Evolutionary conservation across 92 coral and sea anemone genomes (phyloP).

Genomic region (Zoanthus sociatus): DNA sequence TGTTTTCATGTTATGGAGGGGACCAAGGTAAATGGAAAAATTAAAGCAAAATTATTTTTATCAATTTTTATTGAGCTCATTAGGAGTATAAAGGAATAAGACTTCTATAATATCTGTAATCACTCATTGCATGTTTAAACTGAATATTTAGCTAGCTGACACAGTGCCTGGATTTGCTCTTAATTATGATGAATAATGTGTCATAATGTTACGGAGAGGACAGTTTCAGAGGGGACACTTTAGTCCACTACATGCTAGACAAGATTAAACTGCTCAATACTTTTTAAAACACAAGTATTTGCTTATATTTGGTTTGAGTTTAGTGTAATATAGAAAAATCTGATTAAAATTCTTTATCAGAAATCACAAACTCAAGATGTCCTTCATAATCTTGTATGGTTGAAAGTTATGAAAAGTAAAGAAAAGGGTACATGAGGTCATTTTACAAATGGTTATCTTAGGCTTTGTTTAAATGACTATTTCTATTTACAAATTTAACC

Average conservation of each 20-base stretch:
- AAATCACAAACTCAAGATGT: too few relatives aligned
- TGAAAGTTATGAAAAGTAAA: too few relatives aligned
- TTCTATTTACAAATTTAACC: too few relatives aligned
- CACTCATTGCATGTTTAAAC: slow-evolving; percentile 1
- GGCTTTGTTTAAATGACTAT: too few relatives aligned
- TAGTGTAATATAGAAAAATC: background rate
- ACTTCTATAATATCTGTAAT: background rate
- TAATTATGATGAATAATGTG: background rate
- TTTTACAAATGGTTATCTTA: too few relatives aligned
- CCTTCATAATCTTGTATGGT: too few relatives aligned
- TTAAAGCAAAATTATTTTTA: background rate
- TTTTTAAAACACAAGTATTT: background rate
- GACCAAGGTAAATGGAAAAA: slow-evolving; percentile 6
- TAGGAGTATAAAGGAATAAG: background rate
- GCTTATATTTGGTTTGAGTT: background rate
- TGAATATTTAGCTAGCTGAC: background rate
- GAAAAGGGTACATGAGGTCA: too few relatives aligned
- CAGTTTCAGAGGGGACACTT: background rate
- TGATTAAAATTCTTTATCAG: too few relatives aligned
- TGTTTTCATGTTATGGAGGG: background rate
- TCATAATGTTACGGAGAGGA: slow-evolving; percentile 1
- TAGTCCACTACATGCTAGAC: background rate
- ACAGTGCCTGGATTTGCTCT: background rate
- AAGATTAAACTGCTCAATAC: background rate
- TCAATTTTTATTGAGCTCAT: background rate